Base-by-base conservation (phyloP, 2,888 invertebrate genomes). In the Achlya flavicornis region DNA sequence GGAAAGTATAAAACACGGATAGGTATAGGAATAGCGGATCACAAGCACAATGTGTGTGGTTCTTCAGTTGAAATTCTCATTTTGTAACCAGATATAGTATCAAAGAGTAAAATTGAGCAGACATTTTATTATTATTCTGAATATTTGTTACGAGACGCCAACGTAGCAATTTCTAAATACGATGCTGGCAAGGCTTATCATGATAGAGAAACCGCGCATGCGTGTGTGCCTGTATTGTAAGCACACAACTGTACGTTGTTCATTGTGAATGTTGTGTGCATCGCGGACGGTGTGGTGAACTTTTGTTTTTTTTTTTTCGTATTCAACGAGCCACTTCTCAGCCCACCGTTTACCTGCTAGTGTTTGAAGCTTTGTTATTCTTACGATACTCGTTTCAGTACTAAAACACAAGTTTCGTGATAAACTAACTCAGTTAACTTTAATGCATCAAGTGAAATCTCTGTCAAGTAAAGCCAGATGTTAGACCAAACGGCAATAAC, bases 171-270 rank as follows among this genome's bases (percentile, higher is more conserved):
- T 66, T 62, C 58, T 43, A 33, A 65, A 66, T 67, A 64, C 62
- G 32, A 41, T 48, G 66, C 76, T 83, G 76, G 81, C 80, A 83
- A 83, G 78, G 80, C 77, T 77, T 80, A 77, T 80, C 72, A 68
- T 73, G 74, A 70, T 69, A 66, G 72, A 74, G 80, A 76, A 32
- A 32, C 12, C 64, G 78, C 75, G 83, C 75, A 71, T 70, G 77
- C 81, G 76, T 77, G 77, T 78, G 78, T 73, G 72, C 77, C 77
- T 72, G 74, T 75, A 53, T 64, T 73, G 53, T 63, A 67, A 76
- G 92, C 92, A 92, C 93, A 92, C 92, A 86, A 85, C 80, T 82
- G 84, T 85, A 85, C 76, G 82, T 83, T 84, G 79, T 75, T 73
- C 79, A 70, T 78, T 76, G 86, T 79, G 77, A 80, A 83, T 80